These are phyloP conservation scores for Thaumetopoea pityocampa DNA, from an alignment of 1,140 invertebrate species.

Conservation along the genomic window DNA sequence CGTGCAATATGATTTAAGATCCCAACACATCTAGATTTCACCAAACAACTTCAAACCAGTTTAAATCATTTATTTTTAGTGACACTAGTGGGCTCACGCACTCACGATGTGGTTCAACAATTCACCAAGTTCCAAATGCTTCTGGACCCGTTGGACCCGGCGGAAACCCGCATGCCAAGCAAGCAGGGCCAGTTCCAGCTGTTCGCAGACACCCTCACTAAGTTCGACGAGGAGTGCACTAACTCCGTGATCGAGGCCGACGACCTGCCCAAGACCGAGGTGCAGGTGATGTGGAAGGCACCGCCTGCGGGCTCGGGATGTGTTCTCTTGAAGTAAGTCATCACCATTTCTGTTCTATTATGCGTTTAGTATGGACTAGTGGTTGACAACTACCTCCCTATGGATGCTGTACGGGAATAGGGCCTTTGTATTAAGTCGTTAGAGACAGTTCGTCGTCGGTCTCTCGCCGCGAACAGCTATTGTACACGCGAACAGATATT, in stretches of 20 bases:
- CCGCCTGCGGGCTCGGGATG: slow-evolving; percentile 90
- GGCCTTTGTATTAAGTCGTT: too few relatives aligned
- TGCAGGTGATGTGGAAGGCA: slow-evolving; percentile 94
- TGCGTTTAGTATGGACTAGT: too few relatives aligned
- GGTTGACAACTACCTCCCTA: too few relatives aligned
- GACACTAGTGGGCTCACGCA: slow-evolving; percentile 84
- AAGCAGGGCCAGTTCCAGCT: slow-evolving; percentile 87
- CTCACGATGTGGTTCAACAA: slow-evolving; percentile 84
- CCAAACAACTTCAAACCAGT: too few relatives aligned
- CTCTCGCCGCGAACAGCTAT: too few relatives aligned
- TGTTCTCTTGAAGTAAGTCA: slow-evolving; percentile 83
- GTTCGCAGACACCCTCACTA: slow-evolving; percentile 85
- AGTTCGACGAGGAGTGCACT: slow-evolving; percentile 90
- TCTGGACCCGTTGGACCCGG: slow-evolving; percentile 79
- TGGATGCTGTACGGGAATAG: too few relatives aligned
- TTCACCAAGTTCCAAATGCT: slow-evolving; percentile 90
- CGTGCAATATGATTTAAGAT: too few relatives aligned
- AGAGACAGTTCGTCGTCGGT: too few relatives aligned
- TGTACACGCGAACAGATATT: too few relatives aligned
- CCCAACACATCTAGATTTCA: too few relatives aligned
- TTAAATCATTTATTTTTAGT: slow-evolving; percentile 78
- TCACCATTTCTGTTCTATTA: not conserved
- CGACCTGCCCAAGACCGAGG: slow-evolving; percentile 88
- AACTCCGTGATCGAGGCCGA: slow-evolving; percentile 90
- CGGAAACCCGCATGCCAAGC: slow-evolving; percentile 60